phyloP scores from a whole-genome alignment of 92 coral and sea anemone species.

The Parazoanthus swiftii region DNA sequence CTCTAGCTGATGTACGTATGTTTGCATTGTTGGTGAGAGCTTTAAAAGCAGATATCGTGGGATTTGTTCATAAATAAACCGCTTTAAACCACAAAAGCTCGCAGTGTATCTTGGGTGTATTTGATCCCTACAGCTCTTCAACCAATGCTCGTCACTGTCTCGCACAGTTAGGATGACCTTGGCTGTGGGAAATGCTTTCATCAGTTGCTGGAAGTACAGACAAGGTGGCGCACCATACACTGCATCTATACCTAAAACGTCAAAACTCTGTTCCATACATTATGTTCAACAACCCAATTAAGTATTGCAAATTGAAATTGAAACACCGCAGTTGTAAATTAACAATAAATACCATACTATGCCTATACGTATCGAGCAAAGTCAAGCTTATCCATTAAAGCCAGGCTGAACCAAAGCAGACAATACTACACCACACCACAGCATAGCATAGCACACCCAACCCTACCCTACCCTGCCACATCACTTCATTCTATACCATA shows the following conservation, averaged over 20 bases:
- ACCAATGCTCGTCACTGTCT: constrained; percentile 16
- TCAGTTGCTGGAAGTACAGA: not conserved
- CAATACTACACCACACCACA: too few relatives aligned
- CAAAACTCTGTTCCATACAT: not conserved
- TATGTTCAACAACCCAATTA: not conserved
- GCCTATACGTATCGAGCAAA: too few relatives aligned
- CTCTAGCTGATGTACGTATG: not conserved
- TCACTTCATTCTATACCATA: too few relatives aligned
- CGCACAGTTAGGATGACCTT: constrained; percentile 11
- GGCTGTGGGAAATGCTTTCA: constrained; percentile 15
- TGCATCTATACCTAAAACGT: not conserved
- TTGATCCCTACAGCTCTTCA: constrained; percentile 2
- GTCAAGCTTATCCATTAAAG: too few relatives aligned
- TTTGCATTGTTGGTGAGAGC: constrained; percentile 38
- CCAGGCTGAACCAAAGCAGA: too few relatives aligned
- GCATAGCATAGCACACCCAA: too few relatives aligned
- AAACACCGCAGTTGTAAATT: not conserved
- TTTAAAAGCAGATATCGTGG: constrained; percentile 10
- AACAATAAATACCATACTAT: not conserved
- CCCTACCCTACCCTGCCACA: too few relatives aligned
- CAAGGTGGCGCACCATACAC: not conserved
- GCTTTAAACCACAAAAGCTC: not conserved
- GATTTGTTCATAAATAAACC: not conserved
- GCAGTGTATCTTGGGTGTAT: not conserved
- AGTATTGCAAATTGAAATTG: too few relatives aligned